Percentiles rank a stretch among this genome's conserved stretches.
Conservation (phyloP, 2,888 invertebrate genomes). For the Eurois occulta region DNA sequence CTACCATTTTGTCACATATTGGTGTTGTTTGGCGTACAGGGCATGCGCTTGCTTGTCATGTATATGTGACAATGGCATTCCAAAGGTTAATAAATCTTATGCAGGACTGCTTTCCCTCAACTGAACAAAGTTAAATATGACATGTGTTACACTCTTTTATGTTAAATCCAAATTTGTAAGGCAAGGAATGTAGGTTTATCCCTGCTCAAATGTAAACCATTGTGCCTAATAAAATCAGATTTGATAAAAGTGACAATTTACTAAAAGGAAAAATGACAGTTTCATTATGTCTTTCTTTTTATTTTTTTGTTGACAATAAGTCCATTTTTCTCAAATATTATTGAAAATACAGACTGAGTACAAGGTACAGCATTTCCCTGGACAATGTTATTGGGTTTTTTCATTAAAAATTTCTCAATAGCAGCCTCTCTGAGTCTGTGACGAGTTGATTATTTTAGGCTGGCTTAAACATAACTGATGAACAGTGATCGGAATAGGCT, state of each 20-base stretch:
- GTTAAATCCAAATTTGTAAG: neutral
- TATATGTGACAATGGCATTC: no score
- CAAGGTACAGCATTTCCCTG: neutral
- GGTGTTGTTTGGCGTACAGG: no score
- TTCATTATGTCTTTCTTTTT: neutral
- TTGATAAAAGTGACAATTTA: neutral
- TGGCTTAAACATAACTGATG: neutral
- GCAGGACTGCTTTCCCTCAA: no score
- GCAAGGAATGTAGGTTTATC: no score
- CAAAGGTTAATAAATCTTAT: no score
- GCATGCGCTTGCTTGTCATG: no score
- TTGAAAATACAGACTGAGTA: neutral
- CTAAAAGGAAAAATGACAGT: neutral
- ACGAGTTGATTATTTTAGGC: neutral
- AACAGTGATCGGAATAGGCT: no score
- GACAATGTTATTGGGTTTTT: neutral
- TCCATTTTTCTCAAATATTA: no score
- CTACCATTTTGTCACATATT: no score
- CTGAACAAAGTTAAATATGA: no score
- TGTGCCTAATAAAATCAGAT: no score
- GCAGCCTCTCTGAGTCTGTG: neutral
- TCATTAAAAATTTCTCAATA: neutral
- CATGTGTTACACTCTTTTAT: neutral
- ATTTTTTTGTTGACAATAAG: neutral
- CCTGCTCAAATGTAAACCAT: neutral